Evolutionary conservation across 2,888 invertebrate species (phyloP), one percentile per base, ranked within the genome.

Genomic region (Liopterus haemorrhoidalis): DNA sequence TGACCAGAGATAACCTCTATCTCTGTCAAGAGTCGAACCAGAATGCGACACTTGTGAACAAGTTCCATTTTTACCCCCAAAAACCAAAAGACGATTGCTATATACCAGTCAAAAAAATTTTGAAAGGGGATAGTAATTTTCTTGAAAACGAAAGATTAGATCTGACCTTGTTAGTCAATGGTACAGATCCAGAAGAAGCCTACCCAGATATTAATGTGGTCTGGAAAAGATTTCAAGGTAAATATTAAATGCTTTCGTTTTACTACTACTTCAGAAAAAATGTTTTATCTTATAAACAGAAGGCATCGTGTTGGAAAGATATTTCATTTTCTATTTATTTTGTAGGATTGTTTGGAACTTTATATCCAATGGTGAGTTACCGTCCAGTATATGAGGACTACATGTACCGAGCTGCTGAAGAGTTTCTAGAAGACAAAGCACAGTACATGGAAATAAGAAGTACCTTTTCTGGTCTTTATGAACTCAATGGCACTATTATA

Each of bases 371-470:
- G 49, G 46, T 84, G 2, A 68, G 73, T 1, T 82, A 79, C 56
- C 74, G 73, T 31, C 81, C 82, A 0, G 73, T 79, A 4, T 81
- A 79, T 72, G 74, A 75, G 37, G 76, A 78, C 41, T 80, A 83
- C 57, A 78, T 79, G 54, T 78, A 79, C 51, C 76, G 77, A 48
- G 78, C 75, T 0, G 63, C 86, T 1, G 64, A 70, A 48, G 76
- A 78, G 49, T 74, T 81, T 40, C 71, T 73, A 55, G 73, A 75
- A 4, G 83, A 85, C 57, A 82, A 82, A 43, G 71, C 85, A 0
- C 74, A 81, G 64, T 85, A 85, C 51, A 58, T 83, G 14, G 86
- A 86, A 64, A 66, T 85, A 2, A 70, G 86, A 37, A 72, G 78
- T n/a, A 64, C 76, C 1, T 61, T 86, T 18, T 78, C 81, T 0